A percentile compares a stretch with the other conserved stretches of the same genome.
Evolutionary conservation across 2,113 vertebrate genomes (phyloP).

Genomic region (Choloepus hoffmanni): DNA sequence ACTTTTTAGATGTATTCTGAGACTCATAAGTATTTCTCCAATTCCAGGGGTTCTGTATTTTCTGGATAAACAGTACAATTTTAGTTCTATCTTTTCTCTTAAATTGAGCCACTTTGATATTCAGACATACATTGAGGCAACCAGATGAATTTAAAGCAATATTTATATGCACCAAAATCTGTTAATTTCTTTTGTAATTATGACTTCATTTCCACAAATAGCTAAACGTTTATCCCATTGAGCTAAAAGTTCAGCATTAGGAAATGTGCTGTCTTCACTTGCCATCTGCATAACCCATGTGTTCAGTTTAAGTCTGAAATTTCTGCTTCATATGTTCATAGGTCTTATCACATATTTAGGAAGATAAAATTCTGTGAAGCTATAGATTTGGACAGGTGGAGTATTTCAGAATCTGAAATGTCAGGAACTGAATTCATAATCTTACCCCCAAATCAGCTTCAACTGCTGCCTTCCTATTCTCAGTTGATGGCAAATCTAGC

Average conservation of each 20-base stretch:
- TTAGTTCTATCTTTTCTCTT: constrained; percentile 20
- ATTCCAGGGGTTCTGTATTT: not conserved
- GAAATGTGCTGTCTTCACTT: constrained; percentile 47
- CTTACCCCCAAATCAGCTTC: not conserved
- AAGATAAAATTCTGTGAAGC: not conserved
- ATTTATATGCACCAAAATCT: constrained; percentile 24
- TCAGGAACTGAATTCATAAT: not conserved
- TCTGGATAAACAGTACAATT: not conserved
- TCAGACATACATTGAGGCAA: constrained; percentile 20
- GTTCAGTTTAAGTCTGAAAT: constrained; percentile 48
- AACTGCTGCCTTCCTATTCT: not conserved
- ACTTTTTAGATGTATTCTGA: not conserved
- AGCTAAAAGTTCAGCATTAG: constrained; percentile 51
- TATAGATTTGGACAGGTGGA: not conserved
- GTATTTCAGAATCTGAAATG: constrained; percentile 22
- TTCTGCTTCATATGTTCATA: constrained; percentile 39
- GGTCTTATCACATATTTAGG: not conserved
- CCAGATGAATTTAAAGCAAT: constrained; percentile 45
- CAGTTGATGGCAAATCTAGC: not conserved
- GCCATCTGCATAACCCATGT: not conserved
- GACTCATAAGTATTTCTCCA: not conserved
- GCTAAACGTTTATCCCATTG: constrained; percentile 43
- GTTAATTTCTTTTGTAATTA: constrained; percentile 48
- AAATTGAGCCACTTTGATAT: not conserved
- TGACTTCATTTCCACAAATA: constrained; percentile 28